phyloP scores from a whole-genome alignment of 2,888 invertebrate genomes.

The Ptychoptera contaminata region DNA sequence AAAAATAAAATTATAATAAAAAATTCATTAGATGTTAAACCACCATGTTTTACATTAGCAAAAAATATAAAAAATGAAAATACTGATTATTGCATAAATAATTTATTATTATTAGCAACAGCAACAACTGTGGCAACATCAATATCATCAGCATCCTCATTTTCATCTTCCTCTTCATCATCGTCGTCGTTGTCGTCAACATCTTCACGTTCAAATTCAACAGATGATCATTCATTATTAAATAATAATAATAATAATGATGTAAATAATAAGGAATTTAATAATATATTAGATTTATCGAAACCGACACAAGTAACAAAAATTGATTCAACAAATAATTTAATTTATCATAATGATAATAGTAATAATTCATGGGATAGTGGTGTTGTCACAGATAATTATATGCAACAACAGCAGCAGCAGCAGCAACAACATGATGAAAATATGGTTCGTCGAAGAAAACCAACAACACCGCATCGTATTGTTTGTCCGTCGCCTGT shows the following conservation, averaged over 20 bases:
- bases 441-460: slow-evolving; percentile 17
- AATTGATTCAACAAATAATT: slow-evolving; percentile 5
- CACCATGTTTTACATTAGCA: slow-evolving; percentile 19
- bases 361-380: slow-evolving; percentile 32
- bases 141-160: too few relatives aligned
- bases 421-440: slow-evolving; percentile 7
- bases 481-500: slow-evolving; percentile 33
- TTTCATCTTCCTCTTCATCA: too few relatives aligned
- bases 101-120: too few relatives aligned
- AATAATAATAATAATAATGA: not conserved
- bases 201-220: not conserved
- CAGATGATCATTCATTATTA: not conserved
- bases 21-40: slow-evolving; percentile 23
- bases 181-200: too few relatives aligned
- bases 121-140: too few relatives aligned
- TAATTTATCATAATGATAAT: slow-evolving; percentile 27
- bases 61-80: not conserved
- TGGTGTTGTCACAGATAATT: slow-evolving; percentile 24
- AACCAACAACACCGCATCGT: slow-evolving; percentile 41
- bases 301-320: slow-evolving; percentile 3
- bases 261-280: not conserved
- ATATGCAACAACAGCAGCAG: slow-evolving; percentile 6
- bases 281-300: slow-evolving; percentile 3
- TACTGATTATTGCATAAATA: too few relatives aligned
- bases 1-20: slow-evolving; percentile 22